These are phyloP conservation scores for Squalus acanthias DNA, from an alignment of 2,797 vertebrate species.

Conservation along the genomic window DNA sequence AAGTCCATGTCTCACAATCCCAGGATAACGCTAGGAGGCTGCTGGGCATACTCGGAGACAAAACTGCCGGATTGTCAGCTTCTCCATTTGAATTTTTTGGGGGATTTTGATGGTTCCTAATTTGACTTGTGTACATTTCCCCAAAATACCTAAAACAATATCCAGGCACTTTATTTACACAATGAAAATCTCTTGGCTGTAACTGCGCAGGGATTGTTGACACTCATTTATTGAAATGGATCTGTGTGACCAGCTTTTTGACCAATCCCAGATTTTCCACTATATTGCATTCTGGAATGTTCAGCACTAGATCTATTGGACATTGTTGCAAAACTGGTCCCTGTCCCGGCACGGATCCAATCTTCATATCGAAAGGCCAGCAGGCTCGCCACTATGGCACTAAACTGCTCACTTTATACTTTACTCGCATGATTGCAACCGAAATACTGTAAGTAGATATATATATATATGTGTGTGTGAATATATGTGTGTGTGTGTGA, in stretches of 20 bases:
- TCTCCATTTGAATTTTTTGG: background rate
- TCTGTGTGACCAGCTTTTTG: background rate
- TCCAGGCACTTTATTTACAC: background rate
- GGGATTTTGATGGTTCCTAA: background rate
- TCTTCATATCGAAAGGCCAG: background rate
- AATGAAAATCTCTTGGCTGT: background rate
- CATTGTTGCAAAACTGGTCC: background rate
- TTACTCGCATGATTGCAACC: background rate
- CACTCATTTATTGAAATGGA: background rate
- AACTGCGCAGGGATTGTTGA: background rate
- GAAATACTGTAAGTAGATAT: background rate
- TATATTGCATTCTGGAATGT: background rate
- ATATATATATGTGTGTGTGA: too few relatives aligned
- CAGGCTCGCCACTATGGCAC: background rate
- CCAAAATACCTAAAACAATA: background rate
- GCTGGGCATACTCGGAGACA: too few relatives aligned
- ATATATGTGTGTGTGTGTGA: too few relatives aligned
- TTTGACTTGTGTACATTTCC: background rate
- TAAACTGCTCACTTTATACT: background rate
- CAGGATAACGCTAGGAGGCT: too few relatives aligned
- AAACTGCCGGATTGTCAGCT: background rate
- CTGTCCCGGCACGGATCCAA: background rate
- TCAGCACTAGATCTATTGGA: background rate
- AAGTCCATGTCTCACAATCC: background rate
- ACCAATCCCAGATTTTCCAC: background rate